Conservation (phyloP, 2,888 invertebrate genomes). For the Nasonia oneida region DNA sequence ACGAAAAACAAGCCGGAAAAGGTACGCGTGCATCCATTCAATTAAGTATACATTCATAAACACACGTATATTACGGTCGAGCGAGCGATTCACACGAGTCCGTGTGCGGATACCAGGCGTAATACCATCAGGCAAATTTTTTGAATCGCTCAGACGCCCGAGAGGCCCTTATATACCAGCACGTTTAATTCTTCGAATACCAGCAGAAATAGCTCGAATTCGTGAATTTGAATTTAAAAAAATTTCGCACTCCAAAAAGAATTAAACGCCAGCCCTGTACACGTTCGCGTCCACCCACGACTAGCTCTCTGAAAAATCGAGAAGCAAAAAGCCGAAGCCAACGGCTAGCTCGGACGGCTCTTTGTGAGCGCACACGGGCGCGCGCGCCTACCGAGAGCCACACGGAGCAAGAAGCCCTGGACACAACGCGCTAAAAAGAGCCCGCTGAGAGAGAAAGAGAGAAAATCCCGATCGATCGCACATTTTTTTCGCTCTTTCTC, state of each 20-base stretch:
- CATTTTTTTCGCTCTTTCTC: neutral
- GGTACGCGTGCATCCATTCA: too few relatives aligned
- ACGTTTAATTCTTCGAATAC: neutral
- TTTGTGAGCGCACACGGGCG: neutral
- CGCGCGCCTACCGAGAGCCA: neutral
- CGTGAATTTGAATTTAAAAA: constrained; percentile 14
- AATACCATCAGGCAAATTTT: neutral
- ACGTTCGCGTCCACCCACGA: neutral
- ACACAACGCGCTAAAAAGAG: neutral
- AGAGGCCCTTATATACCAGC: neutral
- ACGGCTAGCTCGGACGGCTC: neutral
- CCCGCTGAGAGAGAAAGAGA: neutral
- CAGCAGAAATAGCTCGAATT: constrained; percentile 21
- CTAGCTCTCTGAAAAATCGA: neutral
- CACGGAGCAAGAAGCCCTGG: neutral
- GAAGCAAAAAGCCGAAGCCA: neutral
- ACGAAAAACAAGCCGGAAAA: neutral
- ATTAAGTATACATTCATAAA: too few relatives aligned
- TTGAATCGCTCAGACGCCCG: neutral
- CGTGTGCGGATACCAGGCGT: neutral
- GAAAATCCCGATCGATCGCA: constrained; percentile 1
- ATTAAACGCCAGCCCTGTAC: neutral
- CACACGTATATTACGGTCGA: neutral
- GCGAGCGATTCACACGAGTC: neutral
- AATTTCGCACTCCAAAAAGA: neutral